Conservation (phyloP, 1,140 invertebrate genomes). For the Bombus sibiricus region DNA sequence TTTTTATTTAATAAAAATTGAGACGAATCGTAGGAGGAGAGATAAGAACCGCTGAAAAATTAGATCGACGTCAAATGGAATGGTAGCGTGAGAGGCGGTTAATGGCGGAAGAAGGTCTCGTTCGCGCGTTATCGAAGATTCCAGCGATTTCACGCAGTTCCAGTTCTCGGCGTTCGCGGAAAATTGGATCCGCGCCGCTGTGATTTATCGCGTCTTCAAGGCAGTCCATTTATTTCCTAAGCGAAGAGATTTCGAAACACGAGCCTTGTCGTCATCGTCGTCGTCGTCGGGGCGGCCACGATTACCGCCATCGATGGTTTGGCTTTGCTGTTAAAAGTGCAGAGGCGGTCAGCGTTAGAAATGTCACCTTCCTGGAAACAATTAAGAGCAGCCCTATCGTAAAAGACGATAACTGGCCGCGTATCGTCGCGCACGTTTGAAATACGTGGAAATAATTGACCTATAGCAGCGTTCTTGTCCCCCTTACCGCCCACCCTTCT, state of each 20-base stretch:
- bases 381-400: slow-evolving; percentile 59
- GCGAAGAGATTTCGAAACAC: neutral
- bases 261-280: neutral
- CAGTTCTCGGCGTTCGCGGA: neutral
- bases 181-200: slow-evolving; percentile 23
- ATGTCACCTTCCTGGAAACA: slow-evolving; percentile 56
- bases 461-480: slow-evolving; percentile 46
- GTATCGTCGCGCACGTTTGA: slow-evolving; percentile 52
- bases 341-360: neutral
- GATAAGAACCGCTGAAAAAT: neutral
- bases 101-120: slow-evolving; percentile 3
- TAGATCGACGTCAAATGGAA: neutral
- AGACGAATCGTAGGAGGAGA: neutral
- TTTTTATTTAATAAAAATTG: neutral
- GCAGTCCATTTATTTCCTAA: slow-evolving; percentile 25
- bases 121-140: slow-evolving; percentile 31
- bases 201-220: slow-evolving; percentile 14
- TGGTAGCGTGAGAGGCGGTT: neutral
- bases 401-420: slow-evolving; percentile 64
- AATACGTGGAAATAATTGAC: slow-evolving; percentile 75
- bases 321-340: neutral
- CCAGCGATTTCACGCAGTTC: slow-evolving; percentile 5
- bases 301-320: too few relatives aligned
- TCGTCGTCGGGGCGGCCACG: neutral
- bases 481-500: neutral